These are phyloP conservation scores for Glossophaga mutica DNA, from an alignment of 2,797 vertebrate genomes.

Conservation along the genomic window DNA sequence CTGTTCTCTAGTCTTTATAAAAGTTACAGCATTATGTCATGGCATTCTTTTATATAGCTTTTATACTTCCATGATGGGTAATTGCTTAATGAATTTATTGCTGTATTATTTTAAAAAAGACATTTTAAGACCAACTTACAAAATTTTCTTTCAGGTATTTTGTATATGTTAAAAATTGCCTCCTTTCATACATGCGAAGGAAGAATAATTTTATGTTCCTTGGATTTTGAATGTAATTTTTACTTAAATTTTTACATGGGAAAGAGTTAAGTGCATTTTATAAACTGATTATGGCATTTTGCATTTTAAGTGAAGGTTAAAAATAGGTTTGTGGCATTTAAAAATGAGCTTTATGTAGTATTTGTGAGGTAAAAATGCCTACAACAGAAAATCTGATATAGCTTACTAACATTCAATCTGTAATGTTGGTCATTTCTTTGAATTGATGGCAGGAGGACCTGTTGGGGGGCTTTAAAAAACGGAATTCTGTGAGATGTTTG, in stretches of 20 bases:
- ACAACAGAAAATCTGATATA: background rate
- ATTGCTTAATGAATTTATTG: slow-evolving; percentile 42
- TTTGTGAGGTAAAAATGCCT: background rate
- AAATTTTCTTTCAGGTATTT: slow-evolving; percentile 13
- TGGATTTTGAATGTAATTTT: slow-evolving; percentile 48
- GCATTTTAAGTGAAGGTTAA: slow-evolving; percentile 37
- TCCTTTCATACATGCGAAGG: background rate
- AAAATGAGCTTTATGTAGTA: background rate
- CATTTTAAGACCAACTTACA: slow-evolving; percentile 21
- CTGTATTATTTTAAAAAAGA: background rate
- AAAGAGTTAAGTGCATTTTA: background rate
- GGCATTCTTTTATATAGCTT: background rate
- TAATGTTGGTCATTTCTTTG: slow-evolving; percentile 1
- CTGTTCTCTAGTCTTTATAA: slow-evolving; percentile 16
- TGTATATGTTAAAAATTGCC: slow-evolving; percentile 27
- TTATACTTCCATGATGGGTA: slow-evolving; percentile 24
- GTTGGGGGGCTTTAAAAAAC: background rate
- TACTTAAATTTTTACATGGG: slow-evolving; percentile 43
- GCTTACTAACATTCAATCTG: background rate
- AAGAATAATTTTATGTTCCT: slow-evolving; percentile 33
- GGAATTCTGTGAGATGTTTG: background rate
- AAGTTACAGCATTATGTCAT: background rate
- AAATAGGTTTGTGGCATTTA: slow-evolving; percentile 37
- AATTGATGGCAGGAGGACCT: background rate
- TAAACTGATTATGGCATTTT: background rate